A percentile compares a stretch with the other conserved stretches of the same genome.
These are phyloP conservation scores for Orthosia incerta DNA, from an alignment of 2,888 invertebrate genomes.

Conservation along the genomic window DNA sequence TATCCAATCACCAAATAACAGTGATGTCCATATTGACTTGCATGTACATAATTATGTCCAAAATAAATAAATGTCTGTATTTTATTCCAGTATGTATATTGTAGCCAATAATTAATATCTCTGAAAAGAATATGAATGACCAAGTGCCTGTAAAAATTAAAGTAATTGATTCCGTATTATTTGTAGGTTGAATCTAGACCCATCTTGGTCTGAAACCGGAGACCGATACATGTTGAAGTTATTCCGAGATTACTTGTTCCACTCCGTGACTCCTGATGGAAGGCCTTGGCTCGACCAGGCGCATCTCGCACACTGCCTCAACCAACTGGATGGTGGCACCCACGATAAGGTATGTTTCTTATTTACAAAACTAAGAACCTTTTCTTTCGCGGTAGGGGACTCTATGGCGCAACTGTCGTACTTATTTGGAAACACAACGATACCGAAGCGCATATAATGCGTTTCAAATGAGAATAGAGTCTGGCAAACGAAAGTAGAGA, in stretches of 20 bases:
- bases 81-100: background rate
- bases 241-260: constrained; percentile 99
- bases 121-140: background rate
- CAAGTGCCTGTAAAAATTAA: no score
- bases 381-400: no score
- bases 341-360: constrained; percentile 92
- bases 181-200: constrained; percentile 96
- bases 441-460: no score
- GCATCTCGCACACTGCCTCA: constrained; percentile 98
- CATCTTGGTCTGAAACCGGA: constrained; percentile 99
- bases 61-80: background rate
- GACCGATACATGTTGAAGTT: constrained; percentile 99
- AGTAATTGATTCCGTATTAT: background rate
- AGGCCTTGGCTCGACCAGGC: constrained; percentile 99
- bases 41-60: background rate
- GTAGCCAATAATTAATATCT: background rate
- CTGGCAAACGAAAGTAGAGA: no score
- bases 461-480: no score
- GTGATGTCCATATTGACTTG: background rate
- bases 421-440: no score
- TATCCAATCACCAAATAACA: background rate
- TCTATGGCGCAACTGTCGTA: no score
- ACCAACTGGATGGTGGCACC: constrained; percentile 96
- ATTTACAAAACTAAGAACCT: no score
- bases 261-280: constrained; percentile 98